Conservation (phyloP, 2,797 vertebrate species). For the Halcyon leucocephala region DNA sequence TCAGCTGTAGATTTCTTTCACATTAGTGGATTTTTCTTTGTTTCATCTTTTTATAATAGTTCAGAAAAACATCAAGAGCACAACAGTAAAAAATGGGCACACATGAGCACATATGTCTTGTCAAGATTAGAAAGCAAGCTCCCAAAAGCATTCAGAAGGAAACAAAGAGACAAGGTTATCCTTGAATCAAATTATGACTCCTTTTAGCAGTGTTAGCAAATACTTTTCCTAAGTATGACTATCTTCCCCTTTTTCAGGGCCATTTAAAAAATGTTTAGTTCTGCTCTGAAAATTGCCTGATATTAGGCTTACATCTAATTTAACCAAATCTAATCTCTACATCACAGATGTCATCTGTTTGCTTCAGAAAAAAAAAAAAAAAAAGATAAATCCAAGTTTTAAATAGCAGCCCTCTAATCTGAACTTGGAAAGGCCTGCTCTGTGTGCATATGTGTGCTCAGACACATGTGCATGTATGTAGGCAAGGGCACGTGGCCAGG, state of each 20-base stretch:
- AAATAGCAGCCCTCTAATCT: background rate
- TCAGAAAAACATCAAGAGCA: background rate
- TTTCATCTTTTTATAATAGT: background rate
- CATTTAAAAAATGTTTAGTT: background rate
- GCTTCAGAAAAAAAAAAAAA: background rate
- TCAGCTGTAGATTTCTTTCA: background rate
- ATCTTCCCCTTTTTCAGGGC: background rate
- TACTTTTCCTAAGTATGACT: background rate
- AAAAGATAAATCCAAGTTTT: background rate
- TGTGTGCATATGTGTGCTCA: background rate
- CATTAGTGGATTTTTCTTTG: background rate
- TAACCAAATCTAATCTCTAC: background rate
- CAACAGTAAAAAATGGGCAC: background rate
- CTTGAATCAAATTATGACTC: background rate
- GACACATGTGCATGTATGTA: fast-evolving
- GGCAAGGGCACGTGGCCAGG: background rate
- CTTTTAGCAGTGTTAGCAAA: background rate
- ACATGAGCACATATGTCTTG: background rate
- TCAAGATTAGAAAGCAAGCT: background rate
- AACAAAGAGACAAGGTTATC: background rate
- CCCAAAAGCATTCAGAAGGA: background rate
- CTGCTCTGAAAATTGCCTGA: background rate
- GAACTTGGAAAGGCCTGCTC: background rate
- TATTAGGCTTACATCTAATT: background rate
- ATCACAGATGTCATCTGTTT: background rate